Evolutionary conservation across 2,797 vertebrate genomes (phyloP), one percentile per base, ranked within the genome.

Genomic region (Aeoliscus strigatus): DNA sequence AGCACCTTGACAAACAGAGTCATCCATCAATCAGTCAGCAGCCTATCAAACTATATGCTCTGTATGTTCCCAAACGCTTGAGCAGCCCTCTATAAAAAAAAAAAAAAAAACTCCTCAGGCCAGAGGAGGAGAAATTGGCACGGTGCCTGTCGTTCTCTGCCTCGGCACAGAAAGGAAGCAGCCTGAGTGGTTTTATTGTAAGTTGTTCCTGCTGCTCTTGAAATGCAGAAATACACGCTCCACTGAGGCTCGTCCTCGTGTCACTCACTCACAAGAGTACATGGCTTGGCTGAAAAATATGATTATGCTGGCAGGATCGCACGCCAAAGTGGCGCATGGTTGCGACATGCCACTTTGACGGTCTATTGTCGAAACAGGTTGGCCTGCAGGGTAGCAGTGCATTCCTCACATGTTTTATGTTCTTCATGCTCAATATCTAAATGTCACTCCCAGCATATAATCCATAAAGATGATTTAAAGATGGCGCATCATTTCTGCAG

Each of bases 11-110:
- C 53, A 81, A 71, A 82, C 70, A 80, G 34, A 39, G 29, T 23
- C 49, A 56, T 69, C 33, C 66, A 84, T 84, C 77, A 79, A 39
- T 79, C 78, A 59, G 36, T 78, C 70, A 63, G 5, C 73, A 74
- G 27, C 32, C 40, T 42, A 68, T 79, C 73, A 78, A 30, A 41
- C 27, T 53, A 30, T 51, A 60, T 52, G 54, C 60, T 49, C 42
- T 29, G 44, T 12, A 53, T 66, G 72, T 77, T 73, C 63, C 60
- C 49, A 61, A 66, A 52, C 46, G 52, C 41, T 53, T 4, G 4
- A 55, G 41, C 24, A 27, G 50, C 13, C 54, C 49, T 27, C 59
- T 64, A 73, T 80, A 72, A 84, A 80, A 81, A 55, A 12, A 28
- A 24, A 37, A 62, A n/a, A n/a, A n/a, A n/a, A n/a, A n/a, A n/a